Conservation (phyloP, 2,113 vertebrate species). For the Nymphicus hollandicus region DNA sequence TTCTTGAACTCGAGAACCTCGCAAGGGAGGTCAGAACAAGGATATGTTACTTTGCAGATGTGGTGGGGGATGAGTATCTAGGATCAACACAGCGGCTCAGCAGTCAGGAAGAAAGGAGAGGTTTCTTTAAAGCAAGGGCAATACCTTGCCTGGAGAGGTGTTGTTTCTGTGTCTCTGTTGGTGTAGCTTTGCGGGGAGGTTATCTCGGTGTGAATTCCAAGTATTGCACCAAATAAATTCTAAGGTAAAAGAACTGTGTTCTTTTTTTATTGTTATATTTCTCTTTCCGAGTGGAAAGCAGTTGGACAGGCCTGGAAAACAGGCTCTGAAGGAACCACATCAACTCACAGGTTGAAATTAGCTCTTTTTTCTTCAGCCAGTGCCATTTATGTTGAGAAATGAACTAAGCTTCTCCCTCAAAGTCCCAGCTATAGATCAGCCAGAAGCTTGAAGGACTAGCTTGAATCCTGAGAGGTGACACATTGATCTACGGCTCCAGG, state of each 20-base stretch:
- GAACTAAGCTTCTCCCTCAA: background rate
- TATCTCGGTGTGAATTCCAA: background rate
- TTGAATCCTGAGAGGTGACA: background rate
- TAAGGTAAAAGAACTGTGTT: background rate
- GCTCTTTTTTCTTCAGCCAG: background rate
- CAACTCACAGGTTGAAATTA: background rate
- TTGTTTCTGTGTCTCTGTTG: background rate
- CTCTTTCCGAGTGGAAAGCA: background rate
- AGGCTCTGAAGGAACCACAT: background rate
- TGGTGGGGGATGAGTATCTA: background rate
- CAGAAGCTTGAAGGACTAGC: conserved; percentile 9
- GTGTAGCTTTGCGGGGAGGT: background rate
- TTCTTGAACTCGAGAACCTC: background rate
- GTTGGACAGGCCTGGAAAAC: background rate
- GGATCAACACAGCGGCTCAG: background rate
- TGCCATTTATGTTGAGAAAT: background rate
- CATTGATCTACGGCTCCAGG: background rate
- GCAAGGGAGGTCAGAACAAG: background rate
- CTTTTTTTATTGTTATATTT: background rate
- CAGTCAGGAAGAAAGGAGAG: background rate
- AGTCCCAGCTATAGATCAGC: conserved; percentile 21
- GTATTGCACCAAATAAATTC: background rate
- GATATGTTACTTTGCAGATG: background rate
- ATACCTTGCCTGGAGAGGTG: background rate
- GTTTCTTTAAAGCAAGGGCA: background rate